Conservation (phyloP, 1,140 invertebrate species). For the Conus betulinus region DNA sequence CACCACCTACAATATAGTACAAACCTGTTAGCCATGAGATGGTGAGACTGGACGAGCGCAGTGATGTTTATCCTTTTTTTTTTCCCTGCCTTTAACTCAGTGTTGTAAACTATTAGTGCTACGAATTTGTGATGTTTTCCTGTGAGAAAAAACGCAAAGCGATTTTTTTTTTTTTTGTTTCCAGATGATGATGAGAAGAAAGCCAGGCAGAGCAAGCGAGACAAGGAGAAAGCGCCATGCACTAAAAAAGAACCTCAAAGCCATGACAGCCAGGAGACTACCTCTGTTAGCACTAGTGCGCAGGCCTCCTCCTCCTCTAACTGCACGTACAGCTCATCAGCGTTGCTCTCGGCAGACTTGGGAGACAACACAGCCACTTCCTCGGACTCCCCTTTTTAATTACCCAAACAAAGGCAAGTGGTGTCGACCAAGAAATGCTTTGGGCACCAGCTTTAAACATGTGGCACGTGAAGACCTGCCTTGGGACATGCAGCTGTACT, state of each 20-base stretch:
- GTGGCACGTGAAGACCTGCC: conserved; percentile 26
- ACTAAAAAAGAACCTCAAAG: neutral
- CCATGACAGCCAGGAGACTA: neutral
- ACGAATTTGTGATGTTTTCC: too few relatives aligned
- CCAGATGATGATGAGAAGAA: conserved; percentile 11
- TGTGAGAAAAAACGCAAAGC: too few relatives aligned
- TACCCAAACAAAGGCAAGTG: conserved; percentile 22
- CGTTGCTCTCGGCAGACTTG: neutral
- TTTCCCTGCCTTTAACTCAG: too few relatives aligned
- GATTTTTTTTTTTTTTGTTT: neutral
- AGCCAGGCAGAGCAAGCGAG: conserved; percentile 15
- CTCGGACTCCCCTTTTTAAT: neutral
- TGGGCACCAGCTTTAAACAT: conserved; percentile 23
- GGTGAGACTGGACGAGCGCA: too few relatives aligned
- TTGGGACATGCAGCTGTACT: conserved; percentile 37
- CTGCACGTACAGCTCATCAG: neutral
- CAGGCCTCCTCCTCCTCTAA: neutral
- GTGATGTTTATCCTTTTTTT: too few relatives aligned
- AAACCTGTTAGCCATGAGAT: too few relatives aligned
- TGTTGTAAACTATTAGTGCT: too few relatives aligned
- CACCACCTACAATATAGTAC: too few relatives aligned
- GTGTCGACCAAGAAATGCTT: conserved; percentile 6
- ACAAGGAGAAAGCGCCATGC: neutral
- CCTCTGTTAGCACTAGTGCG: neutral
- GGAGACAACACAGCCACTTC: neutral